Conservation (phyloP, 1,140 invertebrate genomes). For the Drosophila fuyamai region DNA sequence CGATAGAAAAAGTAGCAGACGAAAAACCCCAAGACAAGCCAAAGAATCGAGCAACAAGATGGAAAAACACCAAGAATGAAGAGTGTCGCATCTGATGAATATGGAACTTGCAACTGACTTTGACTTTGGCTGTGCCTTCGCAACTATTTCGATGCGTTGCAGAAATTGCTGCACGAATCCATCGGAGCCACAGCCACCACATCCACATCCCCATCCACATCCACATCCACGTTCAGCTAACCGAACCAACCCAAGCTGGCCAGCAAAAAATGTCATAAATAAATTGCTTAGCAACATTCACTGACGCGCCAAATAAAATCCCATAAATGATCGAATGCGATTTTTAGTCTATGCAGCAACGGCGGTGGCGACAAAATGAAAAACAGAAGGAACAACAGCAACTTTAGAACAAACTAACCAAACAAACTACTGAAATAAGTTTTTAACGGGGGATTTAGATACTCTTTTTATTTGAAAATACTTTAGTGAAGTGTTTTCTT, state of each 20-base stretch:
- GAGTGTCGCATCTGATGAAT: constrained; percentile 82
- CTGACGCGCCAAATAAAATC: constrained; percentile 84
- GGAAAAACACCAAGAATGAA: constrained; percentile 65
- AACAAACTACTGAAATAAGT: constrained; percentile 3
- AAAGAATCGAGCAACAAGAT: constrained; percentile 41
- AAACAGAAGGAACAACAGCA: constrained; percentile 52
- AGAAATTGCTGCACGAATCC: constrained; percentile 78
- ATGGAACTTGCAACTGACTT: constrained; percentile 71
- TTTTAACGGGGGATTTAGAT: neutral
- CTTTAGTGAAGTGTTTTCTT: no score
- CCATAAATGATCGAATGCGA: constrained; percentile 84
- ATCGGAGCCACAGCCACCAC: constrained; percentile 19
- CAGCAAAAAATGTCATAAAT: constrained; percentile 84
- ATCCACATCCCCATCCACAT: constrained; percentile 8
- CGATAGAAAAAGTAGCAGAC: constrained; percentile 72
- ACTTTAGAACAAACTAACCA: constrained; percentile 30
- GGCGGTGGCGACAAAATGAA: constrained; percentile 47
- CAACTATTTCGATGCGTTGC: constrained; percentile 75
- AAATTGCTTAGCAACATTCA: constrained; percentile 84
- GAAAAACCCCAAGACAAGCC: constrained; percentile 77
- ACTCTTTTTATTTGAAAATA: neutral
- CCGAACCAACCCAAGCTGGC: constrained; percentile 25
- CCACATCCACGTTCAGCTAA: constrained; percentile 8
- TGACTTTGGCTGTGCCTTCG: constrained; percentile 56
- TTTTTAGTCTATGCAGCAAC: constrained; percentile 80